A percentile compares a stretch with the other conserved stretches of the same genome.
These are phyloP conservation scores for Lepidurus apus DNA, from an alignment of 1,140 invertebrate genomes.

Conservation along the genomic window DNA sequence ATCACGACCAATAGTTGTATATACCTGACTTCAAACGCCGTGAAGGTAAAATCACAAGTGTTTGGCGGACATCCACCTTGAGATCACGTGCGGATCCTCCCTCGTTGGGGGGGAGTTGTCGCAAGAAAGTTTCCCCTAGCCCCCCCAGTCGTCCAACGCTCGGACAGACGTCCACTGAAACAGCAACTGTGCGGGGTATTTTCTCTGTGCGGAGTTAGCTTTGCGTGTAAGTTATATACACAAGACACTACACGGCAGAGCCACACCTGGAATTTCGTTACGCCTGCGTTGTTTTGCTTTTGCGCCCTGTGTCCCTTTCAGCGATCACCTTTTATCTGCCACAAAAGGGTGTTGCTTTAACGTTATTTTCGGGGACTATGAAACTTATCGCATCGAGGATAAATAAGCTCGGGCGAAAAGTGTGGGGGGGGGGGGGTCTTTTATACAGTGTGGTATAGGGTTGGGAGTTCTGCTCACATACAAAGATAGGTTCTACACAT, in stretches of 20 bases:
- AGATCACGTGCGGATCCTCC: too few species aligned
- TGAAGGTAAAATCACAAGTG: too few species aligned
- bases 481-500: neutral
- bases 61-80: too few species aligned
- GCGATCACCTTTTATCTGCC: neutral
- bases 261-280: slow-evolving; percentile 19
- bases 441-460: neutral
- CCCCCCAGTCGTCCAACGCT: neutral
- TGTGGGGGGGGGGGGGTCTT: neutral
- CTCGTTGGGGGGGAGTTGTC: too few species aligned
- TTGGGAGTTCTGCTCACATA: neutral
- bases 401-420: neutral
- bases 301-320: neutral
- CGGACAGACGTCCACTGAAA: neutral
- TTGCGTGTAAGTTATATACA: neutral
- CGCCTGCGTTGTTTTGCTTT: slow-evolving; percentile 13
- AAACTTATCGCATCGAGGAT: neutral
- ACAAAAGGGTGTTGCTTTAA: neutral
- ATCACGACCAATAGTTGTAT: neutral
- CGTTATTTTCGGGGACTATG: neutral
- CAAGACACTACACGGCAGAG: neutral
- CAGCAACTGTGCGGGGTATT: neutral
- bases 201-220: neutral
- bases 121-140: neutral
- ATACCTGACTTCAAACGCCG: too few species aligned